phyloP scores from a whole-genome alignment of 2,113 vertebrate genomes.

The Phalacrocorax brasilianus region DNA sequence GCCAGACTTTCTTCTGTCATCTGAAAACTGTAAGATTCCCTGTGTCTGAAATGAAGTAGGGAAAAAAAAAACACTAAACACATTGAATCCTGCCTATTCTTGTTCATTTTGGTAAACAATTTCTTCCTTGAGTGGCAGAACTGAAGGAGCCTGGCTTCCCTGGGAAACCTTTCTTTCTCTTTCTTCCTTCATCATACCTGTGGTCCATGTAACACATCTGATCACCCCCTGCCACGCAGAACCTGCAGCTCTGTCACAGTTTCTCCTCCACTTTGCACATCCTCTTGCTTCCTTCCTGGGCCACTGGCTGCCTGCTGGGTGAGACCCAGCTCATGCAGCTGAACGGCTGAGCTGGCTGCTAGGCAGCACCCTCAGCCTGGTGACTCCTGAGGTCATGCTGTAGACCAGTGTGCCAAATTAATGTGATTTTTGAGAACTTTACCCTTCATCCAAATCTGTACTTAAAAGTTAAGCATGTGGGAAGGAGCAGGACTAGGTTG shows the following conservation, averaged over 20 bases:
- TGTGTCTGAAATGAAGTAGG: not conserved
- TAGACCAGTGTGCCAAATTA: not conserved
- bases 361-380: not conserved
- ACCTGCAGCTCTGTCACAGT: not conserved
- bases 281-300: not conserved
- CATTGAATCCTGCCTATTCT: not conserved
- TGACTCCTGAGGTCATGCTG: not conserved
- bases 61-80: not conserved
- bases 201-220: not conserved
- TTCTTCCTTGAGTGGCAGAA: not conserved
- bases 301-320: not conserved
- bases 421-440: not conserved
- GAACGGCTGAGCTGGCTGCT: not conserved
- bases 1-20: not conserved
- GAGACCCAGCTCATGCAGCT: not conserved
- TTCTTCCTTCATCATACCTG: not conserved
- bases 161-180: not conserved
- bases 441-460: not conserved
- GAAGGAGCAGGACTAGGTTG: not conserved
- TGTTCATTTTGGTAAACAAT: not conserved
- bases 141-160: not conserved
- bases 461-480: not conserved
- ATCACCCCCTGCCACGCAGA: not conserved
- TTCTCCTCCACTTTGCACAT: not conserved
- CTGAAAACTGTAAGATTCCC: not conserved